These are phyloP conservation scores for Atherinosoma microstoma DNA, from an alignment of 2,797 vertebrate species.

Conservation along the genomic window DNA sequence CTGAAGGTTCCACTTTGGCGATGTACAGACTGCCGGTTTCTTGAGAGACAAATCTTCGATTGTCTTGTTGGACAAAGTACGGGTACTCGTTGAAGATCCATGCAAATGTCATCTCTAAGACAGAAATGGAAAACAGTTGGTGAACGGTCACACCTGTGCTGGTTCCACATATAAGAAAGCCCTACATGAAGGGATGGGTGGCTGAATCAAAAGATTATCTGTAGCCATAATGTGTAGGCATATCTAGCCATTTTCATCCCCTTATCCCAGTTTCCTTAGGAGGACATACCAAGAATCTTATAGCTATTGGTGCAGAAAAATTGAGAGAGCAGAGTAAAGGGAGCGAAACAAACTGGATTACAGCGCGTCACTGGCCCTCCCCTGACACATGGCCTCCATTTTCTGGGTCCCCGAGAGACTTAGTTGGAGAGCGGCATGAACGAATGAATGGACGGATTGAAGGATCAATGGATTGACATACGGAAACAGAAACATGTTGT, in stretches of 20 bases:
- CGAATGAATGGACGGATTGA: slow-evolving; percentile 19
- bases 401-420: slow-evolving; percentile 45
- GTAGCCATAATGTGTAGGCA: slow-evolving; percentile 35
- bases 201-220: slow-evolving; percentile 27
- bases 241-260: slow-evolving; percentile 25
- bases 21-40: slow-evolving; percentile 95
- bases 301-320: slow-evolving; percentile 64
- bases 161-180: slow-evolving; percentile 16
- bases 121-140: slow-evolving; percentile 17
- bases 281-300: slow-evolving; percentile 51
- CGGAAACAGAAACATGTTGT: slow-evolving; percentile 20
- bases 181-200: neutral
- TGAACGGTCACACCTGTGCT: slow-evolving; percentile 3
- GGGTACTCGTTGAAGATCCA: slow-evolving; percentile 98
- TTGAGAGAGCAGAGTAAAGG: slow-evolving; percentile 69
- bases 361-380: slow-evolving; percentile 71
- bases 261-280: slow-evolving; percentile 47
- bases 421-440: slow-evolving; percentile 38
- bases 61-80: slow-evolving; percentile 92
- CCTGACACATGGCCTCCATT: slow-evolving; percentile 76
- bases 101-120: slow-evolving; percentile 88
- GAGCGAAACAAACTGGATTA: slow-evolving; percentile 83
- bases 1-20: slow-evolving; percentile 92
- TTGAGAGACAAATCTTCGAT: slow-evolving; percentile 92
- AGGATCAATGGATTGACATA: slow-evolving; percentile 36